phyloP scores from a whole-genome alignment of 1,140 invertebrate species.

The Brachionus plicatilis region DNA sequence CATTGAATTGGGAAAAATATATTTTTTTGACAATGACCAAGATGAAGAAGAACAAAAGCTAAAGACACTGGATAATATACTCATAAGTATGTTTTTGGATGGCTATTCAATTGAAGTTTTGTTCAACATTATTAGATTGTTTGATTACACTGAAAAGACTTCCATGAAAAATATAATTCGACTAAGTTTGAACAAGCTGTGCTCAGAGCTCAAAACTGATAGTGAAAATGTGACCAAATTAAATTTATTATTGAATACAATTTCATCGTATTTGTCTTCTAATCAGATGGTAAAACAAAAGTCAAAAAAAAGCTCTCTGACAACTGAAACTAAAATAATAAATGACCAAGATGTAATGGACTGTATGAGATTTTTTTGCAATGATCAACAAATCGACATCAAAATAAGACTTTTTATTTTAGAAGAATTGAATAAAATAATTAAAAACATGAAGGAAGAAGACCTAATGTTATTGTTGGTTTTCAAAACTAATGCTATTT shows the following conservation, averaged over 20 bases:
- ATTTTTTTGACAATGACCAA: neutral
- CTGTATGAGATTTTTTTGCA: conserved; percentile 35
- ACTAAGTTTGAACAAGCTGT: neutral
- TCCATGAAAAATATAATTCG: neutral
- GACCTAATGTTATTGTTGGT: conserved; percentile 24
- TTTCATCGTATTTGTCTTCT: neutral
- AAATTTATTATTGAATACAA: conserved; percentile 5
- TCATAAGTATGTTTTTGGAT: neutral
- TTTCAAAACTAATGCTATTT: conserved; percentile 35
- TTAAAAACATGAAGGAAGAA: conserved; percentile 34
- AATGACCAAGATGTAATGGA: conserved; percentile 23
- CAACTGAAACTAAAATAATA: neutral
- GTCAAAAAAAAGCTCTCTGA: neutral
- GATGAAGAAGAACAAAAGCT: neutral
- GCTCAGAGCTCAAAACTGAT: neutral
- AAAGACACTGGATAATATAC: neutral
- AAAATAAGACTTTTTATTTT: conserved; percentile 25
- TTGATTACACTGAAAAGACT: neutral
- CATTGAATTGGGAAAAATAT: neutral
- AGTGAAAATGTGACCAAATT: neutral
- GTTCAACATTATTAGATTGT: neutral
- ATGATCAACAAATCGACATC: conserved; percentile 25
- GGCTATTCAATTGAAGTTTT: conserved; percentile 22
- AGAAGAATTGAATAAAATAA: conserved; percentile 31
- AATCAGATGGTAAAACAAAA: neutral